A percentile compares a stretch with the other conserved stretches of the same genome.
Conservation (phyloP, 2,113 vertebrate species). For the Elanoides forficatus region DNA sequence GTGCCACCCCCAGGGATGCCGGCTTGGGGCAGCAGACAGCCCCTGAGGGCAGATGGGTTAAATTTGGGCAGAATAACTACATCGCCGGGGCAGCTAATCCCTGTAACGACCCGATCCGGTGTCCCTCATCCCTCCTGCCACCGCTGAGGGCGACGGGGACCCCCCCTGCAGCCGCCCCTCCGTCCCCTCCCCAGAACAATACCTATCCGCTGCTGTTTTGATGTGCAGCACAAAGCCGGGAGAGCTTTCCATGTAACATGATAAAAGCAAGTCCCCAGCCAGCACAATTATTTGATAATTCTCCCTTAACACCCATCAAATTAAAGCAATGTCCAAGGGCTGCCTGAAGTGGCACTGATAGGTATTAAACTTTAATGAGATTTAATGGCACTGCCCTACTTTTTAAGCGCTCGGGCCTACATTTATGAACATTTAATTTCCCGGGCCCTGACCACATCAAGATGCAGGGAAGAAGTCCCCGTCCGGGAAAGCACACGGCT, state of each 20-base stretch:
- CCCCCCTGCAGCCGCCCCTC: neutral
- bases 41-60: neutral
- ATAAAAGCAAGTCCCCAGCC: slow-evolving; percentile 68
- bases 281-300: slow-evolving; percentile 69
- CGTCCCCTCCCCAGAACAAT: slow-evolving; percentile 20
- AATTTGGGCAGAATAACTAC: neutral
- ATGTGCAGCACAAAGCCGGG: slow-evolving; percentile 48
- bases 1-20: neutral
- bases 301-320: slow-evolving; percentile 78
- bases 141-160: neutral
- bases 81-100: neutral
- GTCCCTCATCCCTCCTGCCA: neutral
- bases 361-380: slow-evolving; percentile 83
- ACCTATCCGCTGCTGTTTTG: neutral
- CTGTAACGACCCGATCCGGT: neutral
- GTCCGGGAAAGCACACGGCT: too few relatives aligned
- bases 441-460: slow-evolving; percentile 69
- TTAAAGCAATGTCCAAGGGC: slow-evolving; percentile 70
- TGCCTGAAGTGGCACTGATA: slow-evolving; percentile 69
- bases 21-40: neutral
- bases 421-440: slow-evolving; percentile 79
- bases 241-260: slow-evolving; percentile 45
- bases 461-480: too few relatives aligned
- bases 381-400: slow-evolving; percentile 80
- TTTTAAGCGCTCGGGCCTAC: slow-evolving; percentile 65